Conservation (phyloP, 92 coral and sea anemone species). For the Desmophyllum pertusum region DNA sequence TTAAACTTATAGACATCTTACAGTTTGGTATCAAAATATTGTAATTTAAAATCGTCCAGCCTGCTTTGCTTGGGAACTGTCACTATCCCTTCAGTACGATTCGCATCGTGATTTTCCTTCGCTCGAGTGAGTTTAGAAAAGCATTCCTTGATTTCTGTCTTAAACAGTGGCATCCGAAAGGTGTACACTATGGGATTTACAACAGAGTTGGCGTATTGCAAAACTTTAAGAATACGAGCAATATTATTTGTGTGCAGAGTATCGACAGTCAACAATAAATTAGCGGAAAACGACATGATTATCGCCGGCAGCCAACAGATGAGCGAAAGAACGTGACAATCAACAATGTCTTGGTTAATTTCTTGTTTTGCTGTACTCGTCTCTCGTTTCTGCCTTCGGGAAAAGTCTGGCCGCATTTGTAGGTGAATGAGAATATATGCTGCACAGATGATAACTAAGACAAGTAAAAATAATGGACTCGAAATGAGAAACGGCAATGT, state of each 20-base stretch:
- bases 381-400: too few relatives aligned
- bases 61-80: not conserved
- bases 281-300: too few relatives aligned
- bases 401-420: too few relatives aligned
- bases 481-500: not conserved
- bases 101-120: not conserved
- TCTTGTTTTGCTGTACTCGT: too few relatives aligned
- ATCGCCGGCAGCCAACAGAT: too few relatives aligned
- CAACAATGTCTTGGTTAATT: too few relatives aligned
- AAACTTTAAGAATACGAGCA: not conserved
- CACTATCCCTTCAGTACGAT: not conserved
- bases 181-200: conserved; percentile 33
- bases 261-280: too few relatives aligned
- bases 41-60: too few relatives aligned
- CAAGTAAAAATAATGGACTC: not conserved
- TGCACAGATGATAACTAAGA: not conserved
- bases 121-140: not conserved
- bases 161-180: conserved; percentile 23
- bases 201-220: not conserved
- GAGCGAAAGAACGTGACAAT: too few relatives aligned
- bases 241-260: too few relatives aligned
- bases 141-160: not conserved
- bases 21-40: too few relatives aligned
- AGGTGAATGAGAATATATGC: not conserved
- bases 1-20: too few relatives aligned